Conservation (phyloP, 2,888 invertebrate genomes). For the Cataglyphis altisquamis region DNA sequence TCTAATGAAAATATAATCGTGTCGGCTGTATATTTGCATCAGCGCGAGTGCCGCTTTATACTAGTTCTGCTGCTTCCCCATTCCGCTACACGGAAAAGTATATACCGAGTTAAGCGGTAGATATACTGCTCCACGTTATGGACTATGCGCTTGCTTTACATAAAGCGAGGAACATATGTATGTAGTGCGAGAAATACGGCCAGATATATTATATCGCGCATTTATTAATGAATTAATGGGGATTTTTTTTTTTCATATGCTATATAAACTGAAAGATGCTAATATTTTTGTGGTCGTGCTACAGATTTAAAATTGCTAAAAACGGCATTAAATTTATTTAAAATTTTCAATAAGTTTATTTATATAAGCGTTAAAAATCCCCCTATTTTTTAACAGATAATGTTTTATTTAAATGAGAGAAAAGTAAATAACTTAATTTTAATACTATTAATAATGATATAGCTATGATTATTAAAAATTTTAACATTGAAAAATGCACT, state of each 20-base stretch:
- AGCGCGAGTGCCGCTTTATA: slow-evolving; percentile 46
- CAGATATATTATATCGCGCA: slow-evolving; percentile 1
- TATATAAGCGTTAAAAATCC: neutral
- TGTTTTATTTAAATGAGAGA: neutral
- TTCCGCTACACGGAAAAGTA: slow-evolving; percentile 44
- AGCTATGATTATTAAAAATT: neutral
- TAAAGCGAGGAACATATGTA: slow-evolving; percentile 3
- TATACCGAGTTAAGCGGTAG: slow-evolving; percentile 32
- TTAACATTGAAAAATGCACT: neutral
- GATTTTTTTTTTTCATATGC: neutral
- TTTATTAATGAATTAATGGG: slow-evolving; percentile 39
- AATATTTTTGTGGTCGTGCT: neutral
- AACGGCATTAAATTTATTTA: neutral
- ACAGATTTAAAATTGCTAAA: neutral
- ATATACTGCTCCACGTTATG: slow-evolving; percentile 38
- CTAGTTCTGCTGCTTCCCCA: slow-evolving; percentile 9
- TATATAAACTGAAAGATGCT: neutral
- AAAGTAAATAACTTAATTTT: neutral
- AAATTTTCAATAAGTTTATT: neutral
- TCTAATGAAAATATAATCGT: slow-evolving; percentile 71
- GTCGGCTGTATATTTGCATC: slow-evolving; percentile 62
- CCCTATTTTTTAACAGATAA: too few relatives aligned
- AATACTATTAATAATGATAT: neutral
- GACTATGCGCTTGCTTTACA: slow-evolving; percentile 29
- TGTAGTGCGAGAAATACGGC: slow-evolving; percentile 22